phyloP scores from a whole-genome alignment of 2,113 vertebrate genomes.

The Apistogramma diplotaenia region DNA sequence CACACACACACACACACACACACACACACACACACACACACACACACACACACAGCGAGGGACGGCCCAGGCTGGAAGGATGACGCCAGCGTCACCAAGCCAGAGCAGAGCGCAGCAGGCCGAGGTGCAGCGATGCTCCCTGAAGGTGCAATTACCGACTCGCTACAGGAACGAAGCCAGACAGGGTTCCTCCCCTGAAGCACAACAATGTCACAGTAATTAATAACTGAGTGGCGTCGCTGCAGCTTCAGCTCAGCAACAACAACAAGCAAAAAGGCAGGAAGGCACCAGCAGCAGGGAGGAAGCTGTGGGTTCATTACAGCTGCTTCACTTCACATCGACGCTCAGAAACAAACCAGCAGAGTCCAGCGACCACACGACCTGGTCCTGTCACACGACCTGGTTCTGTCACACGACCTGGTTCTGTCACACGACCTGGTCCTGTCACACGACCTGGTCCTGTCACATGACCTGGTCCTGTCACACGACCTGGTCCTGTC shows the following conservation, averaged over 20 bases:
- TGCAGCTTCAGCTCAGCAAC: background rate
- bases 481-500: too few species aligned
- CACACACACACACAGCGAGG: too few species aligned
- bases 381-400: too few species aligned
- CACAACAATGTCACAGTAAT: constrained; percentile 53
- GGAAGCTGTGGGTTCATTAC: background rate
- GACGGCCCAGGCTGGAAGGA: background rate
- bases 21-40: too few species aligned
- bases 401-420: too few species aligned
- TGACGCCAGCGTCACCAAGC: constrained; percentile 59
- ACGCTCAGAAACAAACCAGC: fast-evolving
- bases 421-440: too few species aligned
- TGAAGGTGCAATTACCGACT: constrained; percentile 60
- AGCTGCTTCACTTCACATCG: background rate
- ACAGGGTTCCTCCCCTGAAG: constrained; percentile 37
- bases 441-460: too few species aligned
- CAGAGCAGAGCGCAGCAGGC: constrained; percentile 27
- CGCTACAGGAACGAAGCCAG: constrained; percentile 32
- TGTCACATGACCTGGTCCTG: too few species aligned
- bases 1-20: too few species aligned
- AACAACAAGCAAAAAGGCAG: background rate
- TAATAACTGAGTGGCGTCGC: constrained; percentile 49
- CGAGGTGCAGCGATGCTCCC: constrained; percentile 31
- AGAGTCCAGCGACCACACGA: background rate
- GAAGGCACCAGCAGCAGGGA: background rate